phyloP scores from a whole-genome alignment of 2,797 vertebrate genomes.

The Lates japonicus region DNA sequence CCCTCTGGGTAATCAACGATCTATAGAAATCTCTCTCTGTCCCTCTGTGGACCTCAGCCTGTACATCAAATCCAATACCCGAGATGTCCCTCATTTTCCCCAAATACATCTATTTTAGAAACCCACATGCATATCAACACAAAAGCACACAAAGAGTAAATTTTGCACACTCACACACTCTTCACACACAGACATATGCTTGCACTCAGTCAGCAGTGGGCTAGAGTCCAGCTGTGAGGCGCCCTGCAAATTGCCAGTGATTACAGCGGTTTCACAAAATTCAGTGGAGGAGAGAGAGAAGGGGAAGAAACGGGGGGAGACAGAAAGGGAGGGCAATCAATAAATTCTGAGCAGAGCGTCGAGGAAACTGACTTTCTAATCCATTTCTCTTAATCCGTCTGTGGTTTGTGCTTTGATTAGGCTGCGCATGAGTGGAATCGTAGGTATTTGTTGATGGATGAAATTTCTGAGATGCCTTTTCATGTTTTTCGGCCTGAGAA shows the following conservation, averaged over 20 bases:
- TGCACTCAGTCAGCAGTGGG: constrained; percentile 60
- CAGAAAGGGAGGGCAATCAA: constrained; percentile 72
- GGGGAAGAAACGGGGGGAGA: constrained; percentile 38
- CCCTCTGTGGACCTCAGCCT: constrained; percentile 8
- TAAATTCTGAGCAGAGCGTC: constrained; percentile 59
- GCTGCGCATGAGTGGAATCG: constrained; percentile 54
- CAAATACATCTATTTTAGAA: constrained; percentile 34
- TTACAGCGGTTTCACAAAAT: constrained; percentile 72
- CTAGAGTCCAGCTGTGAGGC: constrained; percentile 69
- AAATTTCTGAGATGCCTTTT: constrained; percentile 48
- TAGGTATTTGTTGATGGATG: constrained; percentile 64
- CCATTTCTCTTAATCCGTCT: constrained; percentile 61
- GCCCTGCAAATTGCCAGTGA: constrained; percentile 73
- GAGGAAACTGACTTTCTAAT: constrained; percentile 69
- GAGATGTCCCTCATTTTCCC: background rate
- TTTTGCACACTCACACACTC: background rate
- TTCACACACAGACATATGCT: constrained; percentile 19
- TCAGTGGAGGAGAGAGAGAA: constrained; percentile 45
- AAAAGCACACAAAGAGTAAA: constrained; percentile 2
- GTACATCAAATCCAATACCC: constrained; percentile 21
- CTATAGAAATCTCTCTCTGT: constrained; percentile 36
- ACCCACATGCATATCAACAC: background rate
- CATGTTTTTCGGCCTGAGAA: constrained; percentile 22
- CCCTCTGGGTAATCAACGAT: constrained; percentile 50
- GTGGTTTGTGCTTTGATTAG: constrained; percentile 66